phyloP scores from a whole-genome alignment of 2,113 vertebrate species.

The Catagonus wagneri region DNA sequence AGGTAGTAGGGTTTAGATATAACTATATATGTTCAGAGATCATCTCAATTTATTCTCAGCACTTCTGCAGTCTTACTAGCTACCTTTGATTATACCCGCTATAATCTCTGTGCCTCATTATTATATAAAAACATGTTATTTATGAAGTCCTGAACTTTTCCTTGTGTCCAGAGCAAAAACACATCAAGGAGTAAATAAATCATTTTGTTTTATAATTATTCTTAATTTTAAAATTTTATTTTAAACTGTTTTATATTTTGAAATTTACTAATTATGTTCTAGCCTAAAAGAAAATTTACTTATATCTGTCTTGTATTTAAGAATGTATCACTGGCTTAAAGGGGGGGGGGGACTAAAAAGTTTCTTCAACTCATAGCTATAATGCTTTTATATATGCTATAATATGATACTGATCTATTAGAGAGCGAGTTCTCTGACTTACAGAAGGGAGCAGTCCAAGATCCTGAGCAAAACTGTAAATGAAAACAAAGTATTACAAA shows the following conservation, averaged over 20 bases:
- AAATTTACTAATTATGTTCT: background rate
- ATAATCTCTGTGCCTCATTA: background rate
- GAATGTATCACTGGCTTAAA: background rate
- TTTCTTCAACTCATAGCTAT: background rate
- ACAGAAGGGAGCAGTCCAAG: background rate
- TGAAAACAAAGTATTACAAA: background rate
- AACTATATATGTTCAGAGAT: background rate
- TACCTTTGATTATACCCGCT: background rate
- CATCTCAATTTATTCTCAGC: background rate
- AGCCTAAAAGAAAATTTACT: background rate
- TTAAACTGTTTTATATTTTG: background rate
- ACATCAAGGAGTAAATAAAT: background rate
- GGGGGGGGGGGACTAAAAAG: background rate
- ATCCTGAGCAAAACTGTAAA: background rate
- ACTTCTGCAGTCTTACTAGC: background rate
- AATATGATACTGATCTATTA: background rate
- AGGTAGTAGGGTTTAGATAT: background rate
- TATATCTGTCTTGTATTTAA: background rate
- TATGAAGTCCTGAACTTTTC: background rate
- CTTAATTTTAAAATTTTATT: background rate
- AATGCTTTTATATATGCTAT: background rate
- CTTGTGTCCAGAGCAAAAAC: background rate
- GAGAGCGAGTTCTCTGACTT: background rate
- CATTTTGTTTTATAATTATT: background rate
- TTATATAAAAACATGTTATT: background rate